phyloP scores from a whole-genome alignment of 2,797 vertebrate species.

The Xiphorhynchus erythropygius region DNA sequence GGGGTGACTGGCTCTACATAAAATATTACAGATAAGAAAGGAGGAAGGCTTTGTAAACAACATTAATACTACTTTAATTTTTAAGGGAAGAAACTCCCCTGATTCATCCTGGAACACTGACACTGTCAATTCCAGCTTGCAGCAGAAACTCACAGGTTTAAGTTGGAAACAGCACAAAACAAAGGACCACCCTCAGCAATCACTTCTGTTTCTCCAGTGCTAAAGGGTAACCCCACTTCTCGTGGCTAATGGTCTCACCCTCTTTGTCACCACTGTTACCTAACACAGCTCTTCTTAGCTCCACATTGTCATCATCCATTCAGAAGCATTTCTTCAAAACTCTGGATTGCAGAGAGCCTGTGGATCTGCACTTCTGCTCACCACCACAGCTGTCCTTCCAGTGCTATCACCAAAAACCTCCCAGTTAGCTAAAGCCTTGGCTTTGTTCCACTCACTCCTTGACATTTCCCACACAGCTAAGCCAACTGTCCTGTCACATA shows the following conservation, averaged over 20 bases:
- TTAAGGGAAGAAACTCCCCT: not conserved
- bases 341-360: not conserved
- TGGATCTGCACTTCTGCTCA: not conserved
- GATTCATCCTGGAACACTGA: not conserved
- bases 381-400: too few relatives aligned
- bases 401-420: not conserved
- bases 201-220: not conserved
- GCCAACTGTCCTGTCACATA: not conserved
- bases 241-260: accelerated
- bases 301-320: not conserved
- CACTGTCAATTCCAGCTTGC: not conserved
- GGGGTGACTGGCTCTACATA: not conserved
- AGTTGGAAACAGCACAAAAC: not conserved
- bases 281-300: not conserved
- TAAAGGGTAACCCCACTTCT: not conserved
- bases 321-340: not conserved
- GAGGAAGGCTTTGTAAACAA: not conserved
- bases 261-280: not conserved
- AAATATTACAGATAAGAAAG: not conserved
- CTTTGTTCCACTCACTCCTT: not conserved
- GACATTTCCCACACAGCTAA: not conserved
- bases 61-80: not conserved
- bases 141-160: not conserved
- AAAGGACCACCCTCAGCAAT: not conserved
- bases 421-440: not conserved